Base-by-base conservation (phyloP, 2,888 invertebrate genomes). In the Stegophylla sp. region DNA sequence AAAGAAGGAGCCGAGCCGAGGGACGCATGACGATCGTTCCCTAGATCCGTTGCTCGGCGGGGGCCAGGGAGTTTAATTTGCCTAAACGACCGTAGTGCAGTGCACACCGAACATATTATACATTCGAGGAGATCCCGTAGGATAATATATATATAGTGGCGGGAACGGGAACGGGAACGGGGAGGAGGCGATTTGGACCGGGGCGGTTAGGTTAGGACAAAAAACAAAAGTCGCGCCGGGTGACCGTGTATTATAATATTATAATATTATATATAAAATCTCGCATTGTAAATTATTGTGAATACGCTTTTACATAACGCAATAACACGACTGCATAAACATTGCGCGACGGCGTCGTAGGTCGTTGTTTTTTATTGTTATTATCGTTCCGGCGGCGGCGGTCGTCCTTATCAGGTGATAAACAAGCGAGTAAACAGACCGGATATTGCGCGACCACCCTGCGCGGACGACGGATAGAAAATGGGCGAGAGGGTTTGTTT, bases 391-490 rank as follows among this genome's bases (percentile, higher is more conserved):
- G 74, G 28, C 20, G 64, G 48, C 17, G 48, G 48, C n/a, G 53
- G 20, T 1, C 17, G 59, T 77, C 45, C 77, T 77, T 77, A 77
- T 77, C 77, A 77, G 77, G 77, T 77, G 77, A 77, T 77, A 77
- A 77, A 77, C 77, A 77, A 77, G 67, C 69, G 69, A 69, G 77
- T 77, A 77, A 77, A 77, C 77, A 69, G 45, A 59, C 69, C 77
- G 77, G 67, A 69, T 69, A 77, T 69, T 77, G 77, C 20, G 34
- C 17, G 61, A 61, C 75, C 75, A 28, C 63, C 69, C 69, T 59
- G 41, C 26, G 73, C 26, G 48, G 71, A 13, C n/a, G 26, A 41
- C 43, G 56, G 23, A 26, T 4, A 15, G 23, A 4, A 9, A 71
- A n/a, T 41, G 53, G 34, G n/a, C 41, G 5, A n/a, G 17, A 43